phyloP scores from a whole-genome alignment of 1,140 invertebrate species.

The Thaumatotibia leucotreta region DNA sequence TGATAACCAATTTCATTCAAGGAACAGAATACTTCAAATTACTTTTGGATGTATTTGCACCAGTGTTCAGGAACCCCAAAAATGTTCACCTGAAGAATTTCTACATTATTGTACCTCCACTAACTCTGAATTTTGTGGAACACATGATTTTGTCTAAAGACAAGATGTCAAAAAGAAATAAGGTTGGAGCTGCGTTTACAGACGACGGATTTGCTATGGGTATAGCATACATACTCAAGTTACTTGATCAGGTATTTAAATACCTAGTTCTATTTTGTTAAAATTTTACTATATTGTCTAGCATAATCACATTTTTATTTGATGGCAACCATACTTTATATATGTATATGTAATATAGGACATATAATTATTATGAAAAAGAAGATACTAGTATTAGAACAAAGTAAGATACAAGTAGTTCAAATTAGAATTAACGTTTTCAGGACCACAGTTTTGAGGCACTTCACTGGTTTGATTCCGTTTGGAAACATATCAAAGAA shows the following conservation, averaged over 20 bases:
- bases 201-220: conserved; percentile 99
- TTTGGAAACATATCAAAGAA: conserved; percentile 83
- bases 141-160: conserved; percentile 95
- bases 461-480: conserved; percentile 97
- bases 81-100: conserved; percentile 96
- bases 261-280: no score
- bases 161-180: conserved; percentile 93
- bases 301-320: no score
- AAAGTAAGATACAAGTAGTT: background rate
- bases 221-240: conserved; percentile 83
- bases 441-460: conserved; percentile 89
- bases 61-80: conserved; percentile 90
- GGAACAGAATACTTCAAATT: conserved; percentile 97
- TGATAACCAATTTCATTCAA: conserved; percentile 92
- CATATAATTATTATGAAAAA: no score
- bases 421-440: conserved; percentile 63
- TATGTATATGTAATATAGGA: no score
- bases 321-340: no score
- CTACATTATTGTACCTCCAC: conserved; percentile 93
- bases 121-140: conserved; percentile 97
- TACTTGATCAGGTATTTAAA: conserved; percentile 80
- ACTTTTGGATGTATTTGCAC: conserved; percentile 94
- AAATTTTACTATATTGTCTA: no score
- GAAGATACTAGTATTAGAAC: no score
- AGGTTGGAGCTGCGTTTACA: conserved; percentile 91